Evolutionary conservation across 2,888 invertebrate genomes (phyloP).

Genomic region (Diabrotica balteata): DNA sequence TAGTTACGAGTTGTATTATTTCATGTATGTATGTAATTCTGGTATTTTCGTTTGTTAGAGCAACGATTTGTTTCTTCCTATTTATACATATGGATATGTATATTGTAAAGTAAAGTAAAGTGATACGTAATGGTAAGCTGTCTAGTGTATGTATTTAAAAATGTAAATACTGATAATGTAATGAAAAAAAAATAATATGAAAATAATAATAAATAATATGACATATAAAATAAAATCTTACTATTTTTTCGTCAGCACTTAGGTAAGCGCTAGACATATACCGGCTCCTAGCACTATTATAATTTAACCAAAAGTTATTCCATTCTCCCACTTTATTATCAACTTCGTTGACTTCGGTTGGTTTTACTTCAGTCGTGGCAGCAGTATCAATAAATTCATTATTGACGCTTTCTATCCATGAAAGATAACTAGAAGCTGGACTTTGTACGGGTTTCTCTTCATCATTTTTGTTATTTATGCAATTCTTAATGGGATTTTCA

Average conservation of each 20-base stretch:
- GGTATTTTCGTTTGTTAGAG: no score
- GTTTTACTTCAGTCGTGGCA: constrained; percentile 11
- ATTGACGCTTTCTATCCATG: constrained; percentile 59
- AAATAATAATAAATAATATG: no score
- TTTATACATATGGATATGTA: no score
- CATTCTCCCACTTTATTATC: constrained; percentile 59
- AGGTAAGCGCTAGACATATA: constrained; percentile 54
- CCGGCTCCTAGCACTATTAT: constrained; percentile 57
- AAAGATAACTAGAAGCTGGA: constrained; percentile 56
- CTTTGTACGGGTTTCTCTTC: constrained; percentile 52
- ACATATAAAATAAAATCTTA: constrained; percentile 3
- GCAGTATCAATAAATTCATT: constrained; percentile 35
- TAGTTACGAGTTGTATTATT: no score
- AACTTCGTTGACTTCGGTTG: constrained; percentile 43
- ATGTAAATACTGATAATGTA: no score
- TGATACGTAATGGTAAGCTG: no score
- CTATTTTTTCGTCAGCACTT: constrained; percentile 39
- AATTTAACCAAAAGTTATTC: constrained; percentile 61
- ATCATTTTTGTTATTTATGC: constrained; percentile 41
- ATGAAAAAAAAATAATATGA: no score
- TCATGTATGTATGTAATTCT: no score
- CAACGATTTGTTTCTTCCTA: no score
- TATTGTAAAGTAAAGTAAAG: no score
- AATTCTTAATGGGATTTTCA: constrained; percentile 41
- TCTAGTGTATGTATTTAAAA: no score